phyloP scores from a whole-genome alignment of 2,797 vertebrate genomes.

The Rhynchonycteris naso region DNA sequence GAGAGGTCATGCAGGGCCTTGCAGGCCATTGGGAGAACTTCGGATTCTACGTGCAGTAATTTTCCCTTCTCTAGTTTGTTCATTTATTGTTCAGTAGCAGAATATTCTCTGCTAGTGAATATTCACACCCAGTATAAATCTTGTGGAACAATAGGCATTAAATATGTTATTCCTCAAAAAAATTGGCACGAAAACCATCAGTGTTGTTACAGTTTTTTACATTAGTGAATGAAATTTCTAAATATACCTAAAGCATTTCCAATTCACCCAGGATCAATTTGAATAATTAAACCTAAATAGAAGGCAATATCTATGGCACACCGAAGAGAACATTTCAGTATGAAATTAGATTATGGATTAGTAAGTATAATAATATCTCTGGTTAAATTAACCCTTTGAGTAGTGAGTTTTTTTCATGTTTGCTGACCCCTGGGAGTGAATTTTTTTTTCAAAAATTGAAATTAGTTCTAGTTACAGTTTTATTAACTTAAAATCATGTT shows the following conservation, averaged over 20 bases:
- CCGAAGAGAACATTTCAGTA: neutral
- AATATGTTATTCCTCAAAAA: neutral
- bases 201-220: neutral
- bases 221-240: neutral
- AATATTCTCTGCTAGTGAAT: neutral
- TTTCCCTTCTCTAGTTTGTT: neutral
- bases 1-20: rapidly evolving
- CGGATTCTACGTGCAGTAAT: neutral
- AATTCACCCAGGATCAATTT: neutral
- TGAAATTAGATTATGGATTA: neutral
- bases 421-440: no score
- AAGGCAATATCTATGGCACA: neutral
- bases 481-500: no score
- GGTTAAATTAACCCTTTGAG: neutral
- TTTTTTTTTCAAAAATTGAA: no score
- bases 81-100: neutral
- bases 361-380: neutral
- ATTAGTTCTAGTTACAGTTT: no score
- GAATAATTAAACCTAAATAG: neutral
- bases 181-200: neutral
- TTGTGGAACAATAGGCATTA: neutral
- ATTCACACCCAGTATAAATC: neutral
- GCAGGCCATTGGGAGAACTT: neutral
- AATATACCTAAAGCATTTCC: neutral
- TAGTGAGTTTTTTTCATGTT: no score